phyloP scores from a whole-genome alignment of 2,888 invertebrate species.

The Harpalus rubripes region DNA sequence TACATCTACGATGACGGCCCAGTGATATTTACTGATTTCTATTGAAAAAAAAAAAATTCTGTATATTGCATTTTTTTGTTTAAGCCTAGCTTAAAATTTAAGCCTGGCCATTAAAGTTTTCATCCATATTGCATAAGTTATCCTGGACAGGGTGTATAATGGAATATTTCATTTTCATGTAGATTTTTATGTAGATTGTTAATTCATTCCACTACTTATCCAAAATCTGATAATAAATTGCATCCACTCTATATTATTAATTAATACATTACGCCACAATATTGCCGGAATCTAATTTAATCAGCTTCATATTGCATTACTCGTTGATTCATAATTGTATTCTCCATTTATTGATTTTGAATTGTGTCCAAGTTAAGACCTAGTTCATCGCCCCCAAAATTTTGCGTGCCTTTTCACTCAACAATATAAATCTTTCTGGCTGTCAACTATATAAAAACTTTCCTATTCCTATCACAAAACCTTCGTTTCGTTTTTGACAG shows the following conservation, averaged over 20 bases:
- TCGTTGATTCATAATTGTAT: not conserved
- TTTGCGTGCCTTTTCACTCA: slow-evolving; percentile 29
- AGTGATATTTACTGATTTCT: too few relatives aligned
- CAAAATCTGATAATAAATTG: not conserved
- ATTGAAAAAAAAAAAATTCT: too few relatives aligned
- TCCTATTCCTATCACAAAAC: not conserved
- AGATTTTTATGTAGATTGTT: not conserved
- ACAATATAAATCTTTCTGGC: slow-evolving; percentile 21
- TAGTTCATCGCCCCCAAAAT: slow-evolving; percentile 32
- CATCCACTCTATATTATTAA: not conserved
- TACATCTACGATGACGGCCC: too few relatives aligned
- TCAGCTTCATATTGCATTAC: not conserved
- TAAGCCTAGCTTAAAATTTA: too few relatives aligned
- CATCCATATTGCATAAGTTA: too few relatives aligned
- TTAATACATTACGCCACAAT: not conserved
- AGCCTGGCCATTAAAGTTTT: too few relatives aligned
- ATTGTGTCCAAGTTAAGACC: not conserved
- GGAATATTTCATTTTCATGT: too few relatives aligned
- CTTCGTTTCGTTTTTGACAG: slow-evolving; percentile 16
- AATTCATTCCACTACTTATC: not conserved
- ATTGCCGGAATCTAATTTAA: not conserved
- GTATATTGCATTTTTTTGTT: too few relatives aligned
- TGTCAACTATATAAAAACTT: not conserved
- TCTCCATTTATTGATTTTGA: slow-evolving; percentile 20
- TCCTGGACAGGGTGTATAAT: too few relatives aligned